Evolutionary conservation across 1,140 invertebrate species (phyloP).

Genomic region (Thaumatotibia leucotreta): DNA sequence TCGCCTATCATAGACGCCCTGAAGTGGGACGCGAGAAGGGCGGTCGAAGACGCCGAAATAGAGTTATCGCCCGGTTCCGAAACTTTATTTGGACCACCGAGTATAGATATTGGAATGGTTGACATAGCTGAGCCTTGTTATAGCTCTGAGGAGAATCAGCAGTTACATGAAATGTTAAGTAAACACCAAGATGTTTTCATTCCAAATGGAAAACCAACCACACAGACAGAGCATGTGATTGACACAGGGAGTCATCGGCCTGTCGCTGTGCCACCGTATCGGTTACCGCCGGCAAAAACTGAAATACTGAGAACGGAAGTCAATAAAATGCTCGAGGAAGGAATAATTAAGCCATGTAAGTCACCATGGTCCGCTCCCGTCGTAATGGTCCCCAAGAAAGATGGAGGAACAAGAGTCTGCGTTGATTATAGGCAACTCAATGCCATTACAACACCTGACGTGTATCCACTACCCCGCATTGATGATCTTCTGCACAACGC

Average conservation of each 20-base stretch:
- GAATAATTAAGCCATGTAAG: slow-evolving; percentile 38
- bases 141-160: not conserved
- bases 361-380: slow-evolving; percentile 50
- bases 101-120: not conserved
- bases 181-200: not conserved
- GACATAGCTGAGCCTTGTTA: not conserved
- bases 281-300: slow-evolving; percentile 12
- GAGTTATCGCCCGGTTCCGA: not conserved
- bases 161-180: not conserved
- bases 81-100: not conserved
- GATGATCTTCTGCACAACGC: slow-evolving; percentile 60
- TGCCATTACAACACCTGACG: slow-evolving; percentile 47
- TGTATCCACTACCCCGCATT: slow-evolving; percentile 66
- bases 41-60: no score
- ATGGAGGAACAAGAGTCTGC: slow-evolving; percentile 40
- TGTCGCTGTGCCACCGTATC: slow-evolving; percentile 17
- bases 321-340: slow-evolving; percentile 25
- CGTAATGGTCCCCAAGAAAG: slow-evolving; percentile 47
- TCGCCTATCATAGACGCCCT: not conserved
- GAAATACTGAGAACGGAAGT: slow-evolving; percentile 15
- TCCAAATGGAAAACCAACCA: not conserved
- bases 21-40: no score
- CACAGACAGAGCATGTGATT: not conserved
- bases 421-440: slow-evolving; percentile 55
- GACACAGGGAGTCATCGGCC: not conserved